Evolutionary conservation across 2,797 vertebrate species (phyloP).

Genomic region (Micrastur ruficollis): DNA sequence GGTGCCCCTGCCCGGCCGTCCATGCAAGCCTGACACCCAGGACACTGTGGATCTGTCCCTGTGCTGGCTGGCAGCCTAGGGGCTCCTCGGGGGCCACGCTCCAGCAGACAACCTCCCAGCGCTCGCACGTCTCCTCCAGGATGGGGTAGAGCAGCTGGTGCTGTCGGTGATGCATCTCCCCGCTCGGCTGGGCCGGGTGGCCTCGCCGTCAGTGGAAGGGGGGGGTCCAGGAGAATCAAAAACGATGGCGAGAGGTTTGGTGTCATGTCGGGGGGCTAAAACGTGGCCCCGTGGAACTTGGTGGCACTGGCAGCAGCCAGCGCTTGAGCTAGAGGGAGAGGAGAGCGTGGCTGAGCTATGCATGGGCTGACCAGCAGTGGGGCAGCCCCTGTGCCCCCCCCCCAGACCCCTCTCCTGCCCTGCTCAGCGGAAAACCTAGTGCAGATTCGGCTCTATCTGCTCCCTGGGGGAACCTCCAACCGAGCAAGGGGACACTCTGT

Average conservation of each 20-base stretch:
- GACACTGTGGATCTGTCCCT: background rate
- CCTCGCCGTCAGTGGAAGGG: background rate
- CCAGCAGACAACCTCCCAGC: background rate
- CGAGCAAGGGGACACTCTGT: accelerated
- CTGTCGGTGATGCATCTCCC: background rate
- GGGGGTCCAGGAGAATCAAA: constrained; percentile 1
- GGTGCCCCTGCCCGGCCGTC: background rate
- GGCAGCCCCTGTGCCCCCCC: background rate
- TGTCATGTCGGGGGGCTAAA: constrained; percentile 66
- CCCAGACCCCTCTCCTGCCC: background rate
- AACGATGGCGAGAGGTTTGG: background rate
- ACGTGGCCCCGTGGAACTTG: constrained; percentile 85
- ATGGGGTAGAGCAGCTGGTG: background rate
- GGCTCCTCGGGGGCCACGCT: background rate
- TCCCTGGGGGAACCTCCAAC: background rate
- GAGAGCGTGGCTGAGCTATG: background rate
- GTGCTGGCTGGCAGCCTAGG: background rate
- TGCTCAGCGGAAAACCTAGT: background rate
- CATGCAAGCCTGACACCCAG: background rate
- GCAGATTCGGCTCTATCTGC: accelerated
- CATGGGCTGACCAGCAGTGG: accelerated
- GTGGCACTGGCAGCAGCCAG: constrained; percentile 80
- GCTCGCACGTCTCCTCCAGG: accelerated
- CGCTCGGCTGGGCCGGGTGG: background rate
- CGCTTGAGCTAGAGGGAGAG: constrained; percentile 80